phyloP scores from a whole-genome alignment of 2,113 vertebrate genomes.

The Rhadina sibilatrix region DNA sequence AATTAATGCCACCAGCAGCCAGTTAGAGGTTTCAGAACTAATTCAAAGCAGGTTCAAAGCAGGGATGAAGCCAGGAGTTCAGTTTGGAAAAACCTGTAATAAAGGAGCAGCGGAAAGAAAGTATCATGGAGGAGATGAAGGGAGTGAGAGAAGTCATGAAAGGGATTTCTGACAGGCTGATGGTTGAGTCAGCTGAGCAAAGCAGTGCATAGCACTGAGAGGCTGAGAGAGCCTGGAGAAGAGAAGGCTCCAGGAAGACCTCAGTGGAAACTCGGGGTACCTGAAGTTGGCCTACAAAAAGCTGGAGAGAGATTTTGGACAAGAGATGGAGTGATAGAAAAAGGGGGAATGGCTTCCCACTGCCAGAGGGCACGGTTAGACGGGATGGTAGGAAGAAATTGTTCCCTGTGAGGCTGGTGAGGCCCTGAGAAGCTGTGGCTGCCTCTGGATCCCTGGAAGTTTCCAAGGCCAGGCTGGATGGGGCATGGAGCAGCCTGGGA shows the following conservation, averaged over 20 bases:
- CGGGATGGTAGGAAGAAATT: neutral
- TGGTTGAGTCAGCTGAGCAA: neutral
- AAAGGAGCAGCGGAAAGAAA: neutral
- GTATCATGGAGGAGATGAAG: neutral
- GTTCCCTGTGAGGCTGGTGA: accelerated
- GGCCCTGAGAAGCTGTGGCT: neutral
- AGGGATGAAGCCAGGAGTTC: neutral
- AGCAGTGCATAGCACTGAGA: neutral
- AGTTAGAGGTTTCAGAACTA: neutral
- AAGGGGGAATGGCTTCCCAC: neutral
- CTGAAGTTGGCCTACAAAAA: neutral
- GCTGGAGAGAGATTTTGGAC: neutral
- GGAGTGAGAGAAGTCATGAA: neutral
- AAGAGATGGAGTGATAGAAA: neutral
- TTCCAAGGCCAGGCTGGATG: accelerated
- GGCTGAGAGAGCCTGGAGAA: neutral
- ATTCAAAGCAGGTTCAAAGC: neutral
- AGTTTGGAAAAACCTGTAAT: neutral
- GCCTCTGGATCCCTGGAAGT: neutral
- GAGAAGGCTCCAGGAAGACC: neutral
- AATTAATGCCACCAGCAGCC: neutral
- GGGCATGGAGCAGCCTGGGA: neutral
- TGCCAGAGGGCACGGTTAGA: neutral
- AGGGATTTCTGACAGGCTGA: neutral
- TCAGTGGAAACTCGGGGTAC: neutral